Evolutionary conservation across 2,797 vertebrate genomes (phyloP), one percentile per base, ranked within the genome.

Genomic region (Smutsia gigantea): DNA sequence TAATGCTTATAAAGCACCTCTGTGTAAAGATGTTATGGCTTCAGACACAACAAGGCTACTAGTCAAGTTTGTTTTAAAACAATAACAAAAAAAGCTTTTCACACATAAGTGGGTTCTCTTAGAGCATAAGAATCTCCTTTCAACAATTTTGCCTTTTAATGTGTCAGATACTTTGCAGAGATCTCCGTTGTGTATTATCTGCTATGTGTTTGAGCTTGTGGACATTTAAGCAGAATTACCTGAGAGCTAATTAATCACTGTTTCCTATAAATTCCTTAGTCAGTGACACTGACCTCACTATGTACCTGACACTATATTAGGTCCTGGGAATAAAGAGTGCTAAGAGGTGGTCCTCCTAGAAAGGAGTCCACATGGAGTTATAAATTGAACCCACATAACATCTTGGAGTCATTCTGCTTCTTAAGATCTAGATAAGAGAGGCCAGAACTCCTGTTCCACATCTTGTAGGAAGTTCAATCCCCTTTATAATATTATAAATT

Each of bases 401-500:
- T 77, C 55, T 61, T 82, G 21, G 82, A 42, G 21, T 29, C 53
- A 81, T 31, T 89, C 39, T 66, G 17, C 17, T 81, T 74, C n/a
- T 55, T n/a, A 51, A 69, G n/a, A 7, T 68, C 31, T 59, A 29
- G 7, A 23, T 31, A 31, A 77, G 46, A 59, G 9, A 82, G 57
- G 4, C n/a, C 88, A 49, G 55, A 87, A 51, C 7, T 31, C 29
- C n/a, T 51, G 25, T 83, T 23, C 31, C 10, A 66, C 42, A 59
- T 94, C 15, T 53, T 61, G 23, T 63, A 49, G 34, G 46, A 77
- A n/a, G 27, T 90, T 49, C 25, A 51, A 1, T 71, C 8, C 7
- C 25, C 9, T 94, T 68, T 85, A 66, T 77, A 72, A 93, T 79
- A 66, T 61, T 79, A 51, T 82, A 82, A 68, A 79, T 85, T 71